These are phyloP conservation scores for Alviniconcha marisindica DNA, from an alignment of 1,140 invertebrate genomes.

Conservation along the genomic window DNA sequence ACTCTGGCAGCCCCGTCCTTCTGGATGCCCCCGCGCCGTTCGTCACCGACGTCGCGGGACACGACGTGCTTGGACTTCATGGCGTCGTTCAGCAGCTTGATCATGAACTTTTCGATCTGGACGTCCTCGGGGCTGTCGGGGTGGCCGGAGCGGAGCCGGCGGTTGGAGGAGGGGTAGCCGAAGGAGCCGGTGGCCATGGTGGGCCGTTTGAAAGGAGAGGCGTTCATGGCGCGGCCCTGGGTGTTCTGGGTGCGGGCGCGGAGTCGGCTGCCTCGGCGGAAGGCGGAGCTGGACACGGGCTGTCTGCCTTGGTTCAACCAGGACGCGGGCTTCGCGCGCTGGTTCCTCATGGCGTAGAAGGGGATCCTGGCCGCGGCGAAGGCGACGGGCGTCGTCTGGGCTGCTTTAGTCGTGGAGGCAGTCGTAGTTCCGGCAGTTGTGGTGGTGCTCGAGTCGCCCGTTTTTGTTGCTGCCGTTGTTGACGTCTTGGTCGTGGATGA, in stretches of 20 bases:
- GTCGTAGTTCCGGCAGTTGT: neutral
- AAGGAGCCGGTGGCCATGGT: neutral
- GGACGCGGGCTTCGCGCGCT: neutral
- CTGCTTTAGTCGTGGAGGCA: neutral
- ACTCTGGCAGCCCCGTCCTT: neutral
- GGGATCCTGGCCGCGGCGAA: neutral
- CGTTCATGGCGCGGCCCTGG: neutral
- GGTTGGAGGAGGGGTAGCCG: neutral
- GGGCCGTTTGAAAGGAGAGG: neutral
- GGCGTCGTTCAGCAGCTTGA: conserved; percentile 39
- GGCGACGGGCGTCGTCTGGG: neutral
- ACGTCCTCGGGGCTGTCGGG: conserved; percentile 35
- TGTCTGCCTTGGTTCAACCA: neutral
- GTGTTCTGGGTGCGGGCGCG: neutral
- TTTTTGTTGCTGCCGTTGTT: neutral
- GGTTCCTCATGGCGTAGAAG: conserved; percentile 19
- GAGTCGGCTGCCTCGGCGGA: neutral
- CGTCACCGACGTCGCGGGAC: neutral
- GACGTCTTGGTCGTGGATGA: neutral
- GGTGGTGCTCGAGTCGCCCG: no score
- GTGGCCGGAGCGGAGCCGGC: neutral
- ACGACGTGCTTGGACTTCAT: conserved; percentile 18
- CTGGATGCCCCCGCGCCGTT: neutral
- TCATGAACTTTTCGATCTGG: conserved; percentile 44
- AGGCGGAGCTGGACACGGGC: neutral